phyloP scores from a whole-genome alignment of 2,888 invertebrate genomes.

The Panzeria rudis region DNA sequence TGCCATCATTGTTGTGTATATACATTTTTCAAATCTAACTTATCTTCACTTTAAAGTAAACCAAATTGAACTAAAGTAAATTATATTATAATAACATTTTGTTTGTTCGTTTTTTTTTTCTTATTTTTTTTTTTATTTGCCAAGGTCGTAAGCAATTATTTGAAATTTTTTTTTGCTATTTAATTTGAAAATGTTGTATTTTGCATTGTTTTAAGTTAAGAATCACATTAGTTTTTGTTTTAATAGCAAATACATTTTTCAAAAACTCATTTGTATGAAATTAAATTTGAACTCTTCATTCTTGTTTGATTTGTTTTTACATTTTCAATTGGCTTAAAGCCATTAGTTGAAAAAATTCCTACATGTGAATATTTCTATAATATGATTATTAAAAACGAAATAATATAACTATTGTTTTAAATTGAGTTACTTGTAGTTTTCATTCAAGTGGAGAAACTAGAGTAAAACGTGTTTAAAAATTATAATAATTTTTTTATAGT shows the following conservation, averaged over 20 bases:
- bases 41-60: slow-evolving; percentile 46
- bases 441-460: slow-evolving; percentile 68
- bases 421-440: slow-evolving; percentile 28
- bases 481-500: slow-evolving; percentile 18
- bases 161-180: slow-evolving; percentile 28
- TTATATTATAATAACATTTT: slow-evolving; percentile 61
- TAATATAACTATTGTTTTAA: background rate
- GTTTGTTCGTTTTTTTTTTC: slow-evolving; percentile 14
- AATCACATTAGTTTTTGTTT: slow-evolving; percentile 20
- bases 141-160: slow-evolving; percentile 72
- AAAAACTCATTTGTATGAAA: background rate
- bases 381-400: background rate
- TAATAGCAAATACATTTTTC: background rate
- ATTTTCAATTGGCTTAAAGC: slow-evolving; percentile 57
- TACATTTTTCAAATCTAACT: background rate
- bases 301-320: background rate
- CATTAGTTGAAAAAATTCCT: slow-evolving; percentile 32
- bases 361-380: background rate
- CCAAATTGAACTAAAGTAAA: slow-evolving; percentile 37
- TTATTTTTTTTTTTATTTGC: slow-evolving; percentile 38
- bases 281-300: slow-evolving; percentile 33
- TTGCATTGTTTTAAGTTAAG: slow-evolving; percentile 43
- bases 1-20: slow-evolving; percentile 46
- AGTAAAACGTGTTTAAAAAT: slow-evolving; percentile 68
- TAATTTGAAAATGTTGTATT: slow-evolving; percentile 37